Evolutionary conservation across 2,888 invertebrate genomes (phyloP).

Genomic region (Onthophagus sagittarius): DNA sequence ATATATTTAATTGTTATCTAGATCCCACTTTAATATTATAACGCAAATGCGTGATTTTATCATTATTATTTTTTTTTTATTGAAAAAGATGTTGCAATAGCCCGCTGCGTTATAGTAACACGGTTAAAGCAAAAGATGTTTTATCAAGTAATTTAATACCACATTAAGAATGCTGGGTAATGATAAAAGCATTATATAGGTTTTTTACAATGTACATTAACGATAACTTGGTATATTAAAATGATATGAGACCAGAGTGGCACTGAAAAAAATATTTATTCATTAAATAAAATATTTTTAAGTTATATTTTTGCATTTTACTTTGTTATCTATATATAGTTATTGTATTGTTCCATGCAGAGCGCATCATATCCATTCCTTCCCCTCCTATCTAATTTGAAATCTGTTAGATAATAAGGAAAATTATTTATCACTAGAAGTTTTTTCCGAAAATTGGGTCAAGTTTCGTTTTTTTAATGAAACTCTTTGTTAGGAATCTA

Average conservation of each 20-base stretch:
- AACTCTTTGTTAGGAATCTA: no score
- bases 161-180: background rate
- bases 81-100: background rate
- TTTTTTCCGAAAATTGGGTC: no score
- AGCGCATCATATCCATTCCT: no score
- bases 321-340: no score
- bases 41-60: background rate
- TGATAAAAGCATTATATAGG: background rate
- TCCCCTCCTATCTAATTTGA: no score
- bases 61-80: background rate
- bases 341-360: no score
- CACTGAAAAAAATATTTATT: constrained; percentile 10
- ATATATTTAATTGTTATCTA: background rate
- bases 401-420: no score
- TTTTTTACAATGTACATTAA: constrained; percentile 11
- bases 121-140: background rate
- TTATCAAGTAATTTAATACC: background rate
- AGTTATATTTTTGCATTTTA: background rate
- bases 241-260: background rate
- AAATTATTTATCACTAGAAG: no score
- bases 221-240: background rate
- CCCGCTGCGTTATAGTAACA: background rate
- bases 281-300: constrained; percentile 7
- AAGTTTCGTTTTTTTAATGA: no score
- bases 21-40: background rate